phyloP scores from a whole-genome alignment of 2,113 vertebrate species.

The Podiceps cristatus region DNA sequence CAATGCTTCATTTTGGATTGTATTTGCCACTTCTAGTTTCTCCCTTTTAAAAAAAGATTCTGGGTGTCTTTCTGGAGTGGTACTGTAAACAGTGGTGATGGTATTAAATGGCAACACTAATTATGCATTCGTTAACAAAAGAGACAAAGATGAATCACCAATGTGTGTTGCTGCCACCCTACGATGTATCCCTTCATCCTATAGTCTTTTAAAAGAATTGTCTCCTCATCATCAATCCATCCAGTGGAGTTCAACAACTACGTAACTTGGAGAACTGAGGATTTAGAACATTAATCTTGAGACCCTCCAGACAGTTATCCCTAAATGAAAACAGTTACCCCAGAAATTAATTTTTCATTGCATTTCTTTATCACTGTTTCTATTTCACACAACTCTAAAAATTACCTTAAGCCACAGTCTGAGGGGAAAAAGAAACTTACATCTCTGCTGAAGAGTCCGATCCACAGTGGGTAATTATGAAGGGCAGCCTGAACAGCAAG shows the following conservation, averaged over 20 bases:
- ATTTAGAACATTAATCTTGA: neutral
- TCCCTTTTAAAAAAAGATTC: neutral
- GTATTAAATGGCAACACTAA: neutral
- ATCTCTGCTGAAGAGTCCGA: slow-evolving; percentile 90
- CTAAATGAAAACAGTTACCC: neutral
- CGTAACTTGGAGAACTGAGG: neutral
- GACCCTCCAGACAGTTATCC: neutral
- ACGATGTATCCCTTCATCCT: neutral
- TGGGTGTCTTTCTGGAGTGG: neutral
- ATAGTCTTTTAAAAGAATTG: neutral
- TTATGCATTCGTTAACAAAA: neutral
- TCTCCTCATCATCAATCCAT: neutral
- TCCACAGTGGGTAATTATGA: slow-evolving; percentile 84
- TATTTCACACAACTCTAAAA: neutral
- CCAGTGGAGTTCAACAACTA: neutral
- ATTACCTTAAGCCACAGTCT: neutral
- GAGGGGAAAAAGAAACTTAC: slow-evolving; percentile 75
- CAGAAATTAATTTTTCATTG: neutral
- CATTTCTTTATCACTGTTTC: neutral
- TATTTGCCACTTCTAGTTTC: neutral
- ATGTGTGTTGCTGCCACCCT: neutral
- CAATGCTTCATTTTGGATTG: neutral
- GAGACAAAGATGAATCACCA: neutral
- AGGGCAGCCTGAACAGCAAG: slow-evolving; percentile 80
- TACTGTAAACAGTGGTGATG: neutral